Base-by-base conservation (phyloP, 2,113 vertebrate species). In the Patagioenas fasciata region DNA sequence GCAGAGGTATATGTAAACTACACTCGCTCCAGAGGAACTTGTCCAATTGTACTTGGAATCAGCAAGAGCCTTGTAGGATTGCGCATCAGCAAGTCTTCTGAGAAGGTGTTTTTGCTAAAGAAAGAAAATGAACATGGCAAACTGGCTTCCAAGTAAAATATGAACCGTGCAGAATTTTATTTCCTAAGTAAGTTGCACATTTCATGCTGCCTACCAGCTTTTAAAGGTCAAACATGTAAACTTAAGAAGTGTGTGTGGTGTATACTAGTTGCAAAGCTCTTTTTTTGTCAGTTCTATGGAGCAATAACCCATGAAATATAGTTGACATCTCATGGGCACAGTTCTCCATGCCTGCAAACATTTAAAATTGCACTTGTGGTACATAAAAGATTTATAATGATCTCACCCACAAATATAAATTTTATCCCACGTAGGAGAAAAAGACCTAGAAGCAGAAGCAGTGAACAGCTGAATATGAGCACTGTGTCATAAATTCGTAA, bases 311-410 rank as follows among this genome's bases (percentile, higher is more conserved):
- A 96, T 93, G 88, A 97, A 96, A 97, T 95, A 95, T 5, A 95
- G 94, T 74, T 80, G 71, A 74, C 95, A 92, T 92, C 97, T 98
- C 97, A 58, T 65, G 96, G 97, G 96, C 73, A 95, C 92, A 69
- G 88, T 97, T 97, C 85, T 97, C 92, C 85, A 86, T 80, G 92
- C 97, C 96, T 94, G 94, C 94, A 97, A 97, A 97, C 97, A 93
- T 96, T 97, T 97, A 95, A 98, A 97, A 97, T 89, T 94, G 75
- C 94, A 96, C 96, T 98, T 96, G 89, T 89, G 97, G 92, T 88
- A 62, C 96, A 97, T 98, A 95, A 97, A 98, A 97, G 95, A 97
- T 98, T 97, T 97, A 97, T 97, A 97, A 97, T 93, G 95, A 97
- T 96, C 96, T 98, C 96, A 97, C 97, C 90, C 96, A 96, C 96